Conservation (phyloP, 1,140 invertebrate species). For the Xylocopa sonorina region DNA sequence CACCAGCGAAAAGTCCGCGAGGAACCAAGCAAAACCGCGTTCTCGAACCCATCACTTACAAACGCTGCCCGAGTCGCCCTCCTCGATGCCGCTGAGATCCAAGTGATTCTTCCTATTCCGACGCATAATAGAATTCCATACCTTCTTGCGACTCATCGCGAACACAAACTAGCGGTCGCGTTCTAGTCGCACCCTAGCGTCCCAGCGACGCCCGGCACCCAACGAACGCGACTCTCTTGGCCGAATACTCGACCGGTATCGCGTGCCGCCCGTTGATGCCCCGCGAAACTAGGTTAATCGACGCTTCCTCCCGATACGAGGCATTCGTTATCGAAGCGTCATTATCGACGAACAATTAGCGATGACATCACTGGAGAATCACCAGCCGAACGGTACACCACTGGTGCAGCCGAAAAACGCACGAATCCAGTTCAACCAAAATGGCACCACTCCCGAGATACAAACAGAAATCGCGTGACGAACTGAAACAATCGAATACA, state of each 20-base stretch:
- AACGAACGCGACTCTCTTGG: background rate
- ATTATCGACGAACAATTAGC: slow-evolving; percentile 38
- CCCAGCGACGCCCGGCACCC: background rate
- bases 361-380: background rate
- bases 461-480: too few species aligned
- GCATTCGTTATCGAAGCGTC: slow-evolving; percentile 39
- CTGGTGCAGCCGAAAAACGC: background rate
- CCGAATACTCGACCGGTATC: background rate
- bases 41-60: slow-evolving; percentile 66
- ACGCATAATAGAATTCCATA: slow-evolving; percentile 80
- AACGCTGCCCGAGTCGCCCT: slow-evolving; percentile 55
- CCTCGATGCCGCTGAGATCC: slow-evolving; percentile 68
- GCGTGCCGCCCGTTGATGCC: slow-evolving; percentile 7
- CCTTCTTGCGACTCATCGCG: slow-evolving; percentile 78
- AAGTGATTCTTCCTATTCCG: slow-evolving; percentile 76
- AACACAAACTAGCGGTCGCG: background rate
- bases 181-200: background rate
- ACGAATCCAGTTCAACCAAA: too few species aligned
- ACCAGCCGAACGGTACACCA: background rate
- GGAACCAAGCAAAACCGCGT: too few species aligned
- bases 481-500: too few species aligned
- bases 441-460: too few species aligned
- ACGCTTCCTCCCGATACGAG: slow-evolving; percentile 33
- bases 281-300: slow-evolving; percentile 43
- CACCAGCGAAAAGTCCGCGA: too few species aligned